Evolutionary conservation across 2,113 vertebrate genomes (phyloP).

Genomic region (Mohoua ochrocephala): DNA sequence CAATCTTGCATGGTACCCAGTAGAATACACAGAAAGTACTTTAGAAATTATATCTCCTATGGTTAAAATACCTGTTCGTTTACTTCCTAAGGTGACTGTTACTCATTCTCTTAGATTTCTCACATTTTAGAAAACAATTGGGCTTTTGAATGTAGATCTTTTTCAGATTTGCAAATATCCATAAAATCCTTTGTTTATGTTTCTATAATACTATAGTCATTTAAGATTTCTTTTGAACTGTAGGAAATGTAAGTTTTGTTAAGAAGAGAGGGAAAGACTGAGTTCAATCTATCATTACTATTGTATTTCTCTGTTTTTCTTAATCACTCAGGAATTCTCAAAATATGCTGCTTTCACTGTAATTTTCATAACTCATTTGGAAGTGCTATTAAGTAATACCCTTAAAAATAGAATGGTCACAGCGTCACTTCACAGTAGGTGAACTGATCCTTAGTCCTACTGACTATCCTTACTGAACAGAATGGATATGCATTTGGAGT

Average conservation of each 20-base stretch:
- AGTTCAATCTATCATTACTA: not conserved
- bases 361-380: not conserved
- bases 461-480: not conserved
- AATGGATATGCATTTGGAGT: not conserved
- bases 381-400: not conserved
- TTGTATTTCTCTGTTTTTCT: not conserved
- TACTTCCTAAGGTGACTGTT: not conserved
- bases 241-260: not conserved
- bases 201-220: not conserved
- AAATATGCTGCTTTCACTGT: not conserved
- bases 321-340: not conserved
- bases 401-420: not conserved
- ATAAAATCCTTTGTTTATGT: not conserved
- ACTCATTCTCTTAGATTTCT: not conserved
- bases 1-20: not conserved
- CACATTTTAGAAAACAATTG: not conserved
- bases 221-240: not conserved
- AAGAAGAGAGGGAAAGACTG: not conserved
- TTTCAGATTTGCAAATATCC: not conserved
- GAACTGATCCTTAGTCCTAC: not conserved
- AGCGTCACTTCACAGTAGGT: not conserved
- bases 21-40: not conserved
- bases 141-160: not conserved
- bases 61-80: not conserved
- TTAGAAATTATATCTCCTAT: not conserved